Conservation (phyloP, 35 echinoderm and acorn worm species). For the Patiria miniata region DNA sequence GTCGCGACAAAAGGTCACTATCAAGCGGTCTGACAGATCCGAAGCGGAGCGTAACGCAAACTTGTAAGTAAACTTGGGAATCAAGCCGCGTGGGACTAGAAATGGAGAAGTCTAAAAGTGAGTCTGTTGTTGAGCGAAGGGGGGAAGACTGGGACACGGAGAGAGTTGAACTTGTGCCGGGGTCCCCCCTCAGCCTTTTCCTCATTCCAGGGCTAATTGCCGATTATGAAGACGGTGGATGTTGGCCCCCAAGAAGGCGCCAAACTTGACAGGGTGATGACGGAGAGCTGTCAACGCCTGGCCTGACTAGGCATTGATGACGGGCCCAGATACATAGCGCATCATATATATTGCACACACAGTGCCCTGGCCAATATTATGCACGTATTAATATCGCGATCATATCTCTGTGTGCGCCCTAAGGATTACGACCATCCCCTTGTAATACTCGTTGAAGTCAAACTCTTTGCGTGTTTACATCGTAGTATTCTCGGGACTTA, state of each 20-base stretch:
- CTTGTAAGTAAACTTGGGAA: conserved; percentile 3
- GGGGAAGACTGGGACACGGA: background rate
- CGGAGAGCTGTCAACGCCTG: conserved; percentile 1
- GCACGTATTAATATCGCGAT: conserved; percentile 2
- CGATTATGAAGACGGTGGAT: conserved; percentile 28
- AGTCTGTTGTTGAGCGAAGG: conserved; percentile 15
- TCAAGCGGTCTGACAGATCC: conserved; percentile 13
- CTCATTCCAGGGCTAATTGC: conserved; percentile 32
- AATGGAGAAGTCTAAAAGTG: background rate
- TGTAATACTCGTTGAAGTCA: too few relatives aligned
- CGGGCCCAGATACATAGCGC: conserved; percentile 10
- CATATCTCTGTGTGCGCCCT: background rate
- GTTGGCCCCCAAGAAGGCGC: conserved; percentile 33
- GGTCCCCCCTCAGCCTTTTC: background rate
- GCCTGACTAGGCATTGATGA: conserved; percentile 18
- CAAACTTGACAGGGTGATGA: conserved; percentile 34
- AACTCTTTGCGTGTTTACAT: too few relatives aligned
- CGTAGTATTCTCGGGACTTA: too few relatives aligned
- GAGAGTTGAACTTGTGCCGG: conserved; percentile 7
- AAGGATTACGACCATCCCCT: too few relatives aligned
- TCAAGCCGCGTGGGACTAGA: background rate
- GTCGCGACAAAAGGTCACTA: background rate
- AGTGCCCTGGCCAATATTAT: background rate
- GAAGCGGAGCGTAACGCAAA: conserved; percentile 27
- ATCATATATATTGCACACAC: background rate